A percentile compares a stretch with the other conserved stretches of the same genome.
Conservation (phyloP, 2,888 invertebrate genomes). For the Chromoteleia sp. region DNA sequence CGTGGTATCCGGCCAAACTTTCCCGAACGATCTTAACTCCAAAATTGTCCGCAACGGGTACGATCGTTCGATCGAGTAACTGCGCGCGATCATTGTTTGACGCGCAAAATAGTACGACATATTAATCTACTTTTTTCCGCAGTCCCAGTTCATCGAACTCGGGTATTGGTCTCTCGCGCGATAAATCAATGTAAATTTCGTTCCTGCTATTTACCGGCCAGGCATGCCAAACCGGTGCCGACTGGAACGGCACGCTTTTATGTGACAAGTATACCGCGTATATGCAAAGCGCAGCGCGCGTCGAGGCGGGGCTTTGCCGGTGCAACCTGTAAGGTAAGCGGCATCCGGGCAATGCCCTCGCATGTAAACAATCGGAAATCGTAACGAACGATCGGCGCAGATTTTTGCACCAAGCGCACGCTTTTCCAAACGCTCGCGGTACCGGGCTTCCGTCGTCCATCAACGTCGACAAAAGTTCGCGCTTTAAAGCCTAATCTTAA, state of each 20-base stretch:
- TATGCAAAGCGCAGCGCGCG: constrained; percentile 70
- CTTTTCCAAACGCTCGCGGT: neutral
- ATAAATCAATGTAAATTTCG: constrained; percentile 74
- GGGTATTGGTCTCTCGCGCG: constrained; percentile 70
- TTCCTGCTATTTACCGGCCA: constrained; percentile 71
- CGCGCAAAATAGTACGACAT: constrained; percentile 65
- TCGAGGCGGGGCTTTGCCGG: constrained; percentile 75
- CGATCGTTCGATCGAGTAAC: constrained; percentile 25
- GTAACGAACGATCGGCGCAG: constrained; percentile 29
- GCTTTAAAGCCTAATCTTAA: no score
- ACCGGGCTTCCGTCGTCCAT: neutral
- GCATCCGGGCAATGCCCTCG: constrained; percentile 84
- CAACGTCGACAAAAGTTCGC: no score
- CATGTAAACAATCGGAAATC: constrained; percentile 82
- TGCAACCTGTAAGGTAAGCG: constrained; percentile 81
- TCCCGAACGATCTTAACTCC: neutral
- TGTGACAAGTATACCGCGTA: constrained; percentile 70
- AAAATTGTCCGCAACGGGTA: neutral
- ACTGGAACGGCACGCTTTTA: constrained; percentile 70
- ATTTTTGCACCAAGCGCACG: constrained; percentile 9
- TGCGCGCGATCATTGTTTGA: constrained; percentile 48
- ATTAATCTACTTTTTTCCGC: constrained; percentile 70
- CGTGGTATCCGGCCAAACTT: neutral
- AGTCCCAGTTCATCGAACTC: constrained; percentile 74
- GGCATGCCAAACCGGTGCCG: constrained; percentile 72